phyloP scores from a whole-genome alignment of 2,113 vertebrate species.

The Oenanthe oenanthe region DNA sequence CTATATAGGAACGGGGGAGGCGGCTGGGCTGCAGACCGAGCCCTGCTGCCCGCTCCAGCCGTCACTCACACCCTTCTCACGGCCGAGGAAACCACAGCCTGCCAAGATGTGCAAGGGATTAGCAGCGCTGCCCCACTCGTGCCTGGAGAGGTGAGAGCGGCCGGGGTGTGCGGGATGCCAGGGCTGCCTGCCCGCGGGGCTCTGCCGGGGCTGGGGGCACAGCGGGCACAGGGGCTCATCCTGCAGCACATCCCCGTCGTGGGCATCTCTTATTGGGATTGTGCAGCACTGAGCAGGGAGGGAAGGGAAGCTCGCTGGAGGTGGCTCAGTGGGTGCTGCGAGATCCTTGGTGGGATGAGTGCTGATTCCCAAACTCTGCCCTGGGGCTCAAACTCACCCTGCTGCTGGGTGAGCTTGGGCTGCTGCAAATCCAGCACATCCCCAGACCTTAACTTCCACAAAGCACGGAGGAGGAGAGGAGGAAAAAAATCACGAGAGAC shows the following conservation, averaged over 20 bases:
- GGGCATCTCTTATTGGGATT: not conserved
- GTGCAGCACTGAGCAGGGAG: not conserved
- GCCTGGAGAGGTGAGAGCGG: slow-evolving; percentile 60
- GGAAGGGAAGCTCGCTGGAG: not conserved
- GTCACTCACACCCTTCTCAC: not conserved
- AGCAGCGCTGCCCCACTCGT: slow-evolving; percentile 58
- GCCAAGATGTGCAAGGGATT: slow-evolving; percentile 68
- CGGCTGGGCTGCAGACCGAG: not conserved
- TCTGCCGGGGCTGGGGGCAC: not conserved
- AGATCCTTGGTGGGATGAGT: rapidly evolving
- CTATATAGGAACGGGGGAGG: slow-evolving; percentile 37
- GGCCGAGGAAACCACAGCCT: not conserved
- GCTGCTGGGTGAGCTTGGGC: not conserved
- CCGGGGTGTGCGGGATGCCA: rapidly evolving
- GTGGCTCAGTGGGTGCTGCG: rapidly evolving
- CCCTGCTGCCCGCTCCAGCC: not conserved
- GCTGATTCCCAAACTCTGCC: not conserved
- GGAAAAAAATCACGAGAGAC: not conserved
- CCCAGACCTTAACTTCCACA: not conserved
- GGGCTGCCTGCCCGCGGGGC: not conserved
- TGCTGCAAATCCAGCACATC: not conserved
- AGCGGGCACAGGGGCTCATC: not conserved
- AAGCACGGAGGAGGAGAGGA: rapidly evolving
- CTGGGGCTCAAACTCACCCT: not conserved
- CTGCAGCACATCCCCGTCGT: rapidly evolving